Conservation (phyloP, 2,888 invertebrate genomes). For the Pandemis heparana region DNA sequence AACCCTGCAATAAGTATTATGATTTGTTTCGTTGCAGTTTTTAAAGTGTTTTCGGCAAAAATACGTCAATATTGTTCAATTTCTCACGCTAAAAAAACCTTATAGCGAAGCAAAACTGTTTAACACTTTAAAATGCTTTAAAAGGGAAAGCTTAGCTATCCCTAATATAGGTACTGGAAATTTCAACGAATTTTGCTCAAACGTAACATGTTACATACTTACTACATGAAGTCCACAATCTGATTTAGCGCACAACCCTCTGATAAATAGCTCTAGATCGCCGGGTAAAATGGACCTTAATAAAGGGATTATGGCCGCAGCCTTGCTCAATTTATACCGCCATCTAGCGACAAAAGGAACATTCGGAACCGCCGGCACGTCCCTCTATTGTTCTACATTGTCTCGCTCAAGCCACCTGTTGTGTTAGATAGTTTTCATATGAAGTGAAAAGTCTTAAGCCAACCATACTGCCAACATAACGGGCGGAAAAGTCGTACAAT, state of each 20-base stretch:
- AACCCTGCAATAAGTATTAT: too few relatives aligned
- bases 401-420: slow-evolving; percentile 2
- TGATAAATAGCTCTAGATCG: slow-evolving; percentile 7
- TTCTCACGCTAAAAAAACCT: too few relatives aligned
- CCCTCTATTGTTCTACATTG: slow-evolving; percentile 1
- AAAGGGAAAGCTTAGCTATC: too few relatives aligned
- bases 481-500: neutral
- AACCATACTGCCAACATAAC: neutral
- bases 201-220: neutral
- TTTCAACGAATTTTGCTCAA: neutral
- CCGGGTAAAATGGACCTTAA: slow-evolving; percentile 3
- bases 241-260: slow-evolving; percentile 2
- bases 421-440: neutral
- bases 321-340: slow-evolving; percentile 6
- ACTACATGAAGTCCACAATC: neutral
- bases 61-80: too few relatives aligned
- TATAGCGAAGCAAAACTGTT: too few relatives aligned
- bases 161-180: neutral
- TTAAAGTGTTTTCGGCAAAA: too few relatives aligned
- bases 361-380: slow-evolving; percentile 1
- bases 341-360: slow-evolving; percentile 6
- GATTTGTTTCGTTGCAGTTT: too few relatives aligned
- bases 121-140: too few relatives aligned
- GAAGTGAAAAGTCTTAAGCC: neutral
- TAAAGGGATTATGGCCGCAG: slow-evolving; percentile 11